These are phyloP conservation scores for Ooceraea biroi DNA, from an alignment of 1,140 invertebrate species.

Conservation along the genomic window DNA sequence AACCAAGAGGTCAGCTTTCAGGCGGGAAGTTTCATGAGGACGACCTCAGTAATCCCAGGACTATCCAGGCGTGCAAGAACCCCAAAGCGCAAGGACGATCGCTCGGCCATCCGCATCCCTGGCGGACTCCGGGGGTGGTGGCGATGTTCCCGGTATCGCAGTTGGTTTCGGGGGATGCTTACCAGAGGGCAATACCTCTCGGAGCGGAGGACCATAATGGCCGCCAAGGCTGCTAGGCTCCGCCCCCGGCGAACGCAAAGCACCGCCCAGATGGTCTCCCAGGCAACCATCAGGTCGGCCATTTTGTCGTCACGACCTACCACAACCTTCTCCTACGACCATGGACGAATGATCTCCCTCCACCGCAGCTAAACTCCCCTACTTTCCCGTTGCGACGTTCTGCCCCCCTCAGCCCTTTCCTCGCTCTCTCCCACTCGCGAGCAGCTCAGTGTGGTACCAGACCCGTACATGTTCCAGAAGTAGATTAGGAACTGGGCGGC, in stretches of 20 bases:
- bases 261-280: conserved; percentile 79
- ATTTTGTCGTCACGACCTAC: conserved; percentile 82
- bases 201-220: conserved; percentile 79
- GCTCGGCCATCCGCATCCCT: conserved; percentile 22
- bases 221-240: conserved; percentile 71
- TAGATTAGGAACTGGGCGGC: conserved; percentile 51
- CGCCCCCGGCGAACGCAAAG: conserved; percentile 69
- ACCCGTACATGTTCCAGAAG: conserved; percentile 44
- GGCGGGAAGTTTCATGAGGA: background rate
- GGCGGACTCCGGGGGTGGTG: conserved; percentile 11
- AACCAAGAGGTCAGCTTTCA: background rate
- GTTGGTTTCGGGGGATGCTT: conserved; percentile 30
- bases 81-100: conserved; percentile 33
- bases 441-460: conserved; percentile 21
- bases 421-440: conserved; percentile 1
- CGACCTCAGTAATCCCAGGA: background rate
- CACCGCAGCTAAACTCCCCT: background rate
- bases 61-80: background rate
- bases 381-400: conserved; percentile 6
- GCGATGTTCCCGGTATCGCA: conserved; percentile 41
- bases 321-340: conserved; percentile 74
- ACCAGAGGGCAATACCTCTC: conserved; percentile 79
- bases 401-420: background rate
- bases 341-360: conserved; percentile 28
- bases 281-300: conserved; percentile 78